These are phyloP conservation scores for Standfussiana lucernea DNA, from an alignment of 2,888 invertebrate genomes.

Conservation along the genomic window DNA sequence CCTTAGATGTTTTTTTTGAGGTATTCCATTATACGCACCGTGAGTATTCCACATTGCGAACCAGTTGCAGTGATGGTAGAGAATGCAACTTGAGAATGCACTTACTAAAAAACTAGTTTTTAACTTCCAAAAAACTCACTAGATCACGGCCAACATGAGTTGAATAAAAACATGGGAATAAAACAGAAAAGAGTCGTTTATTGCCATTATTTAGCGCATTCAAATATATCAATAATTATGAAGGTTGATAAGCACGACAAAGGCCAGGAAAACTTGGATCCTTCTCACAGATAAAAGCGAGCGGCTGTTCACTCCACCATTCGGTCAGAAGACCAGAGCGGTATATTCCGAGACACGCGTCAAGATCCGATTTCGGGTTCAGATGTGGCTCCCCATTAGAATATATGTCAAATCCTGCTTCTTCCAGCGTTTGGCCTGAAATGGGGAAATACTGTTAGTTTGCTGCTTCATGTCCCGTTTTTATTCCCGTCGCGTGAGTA, in stretches of 20 bases:
- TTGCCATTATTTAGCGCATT: neutral
- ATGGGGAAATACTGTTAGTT: neutral
- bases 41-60: no score
- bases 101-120: neutral
- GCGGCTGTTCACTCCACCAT: conserved; percentile 65
- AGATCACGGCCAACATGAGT: neutral
- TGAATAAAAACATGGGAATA: neutral
- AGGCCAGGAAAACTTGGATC: conserved; percentile 32
- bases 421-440: conserved; percentile 72
- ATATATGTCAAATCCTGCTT: conserved; percentile 76
- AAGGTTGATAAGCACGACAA: conserved; percentile 13
- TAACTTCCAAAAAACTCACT: neutral
- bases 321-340: conserved; percentile 71
- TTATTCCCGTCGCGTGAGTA: neutral
- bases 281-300: conserved; percentile 58
- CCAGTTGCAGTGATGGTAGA: no score
- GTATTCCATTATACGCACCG: no score
- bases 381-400: conserved; percentile 69
- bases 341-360: conserved; percentile 72
- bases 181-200: neutral
- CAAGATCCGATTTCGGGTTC: conserved; percentile 27
- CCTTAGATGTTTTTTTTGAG: no score
- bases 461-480: neutral
- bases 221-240: neutral
- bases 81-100: no score